phyloP scores from a whole-genome alignment of 1,140 invertebrate genomes.

The Coelopa frigida region DNA sequence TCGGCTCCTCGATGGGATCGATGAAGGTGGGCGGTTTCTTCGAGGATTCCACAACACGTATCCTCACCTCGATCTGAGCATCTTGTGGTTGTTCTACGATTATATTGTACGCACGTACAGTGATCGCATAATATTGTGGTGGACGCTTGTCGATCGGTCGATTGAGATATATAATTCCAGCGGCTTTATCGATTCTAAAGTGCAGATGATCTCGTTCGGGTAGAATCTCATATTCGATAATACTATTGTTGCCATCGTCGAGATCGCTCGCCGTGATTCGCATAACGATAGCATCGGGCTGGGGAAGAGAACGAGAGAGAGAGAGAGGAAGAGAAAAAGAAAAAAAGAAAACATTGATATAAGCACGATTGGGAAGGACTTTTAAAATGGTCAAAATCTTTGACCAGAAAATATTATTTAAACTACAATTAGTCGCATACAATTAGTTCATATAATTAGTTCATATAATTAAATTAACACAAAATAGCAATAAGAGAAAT shows the following conservation, averaged over 20 bases:
- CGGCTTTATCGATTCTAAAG: constrained; percentile 68
- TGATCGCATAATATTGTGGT: constrained; percentile 63
- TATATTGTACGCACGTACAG: constrained; percentile 68
- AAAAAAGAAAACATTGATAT: constrained; percentile 1
- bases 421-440: too few species aligned
- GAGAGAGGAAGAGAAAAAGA: constrained; percentile 17
- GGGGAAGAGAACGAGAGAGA: too few species aligned
- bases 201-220: constrained; percentile 57
- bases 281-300: constrained; percentile 63
- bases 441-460: too few species aligned
- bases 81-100: constrained; percentile 54
- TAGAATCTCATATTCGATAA: constrained; percentile 59
- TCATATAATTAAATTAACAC: too few species aligned
- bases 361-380: too few species aligned
- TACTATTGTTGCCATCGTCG: constrained; percentile 78
- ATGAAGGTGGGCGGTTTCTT: constrained; percentile 76
- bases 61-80: constrained; percentile 65
- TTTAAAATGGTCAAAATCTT: too few species aligned
- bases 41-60: constrained; percentile 77
- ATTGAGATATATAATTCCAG: constrained; percentile 70
- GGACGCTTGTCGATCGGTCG: constrained; percentile 54
- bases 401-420: too few species aligned
- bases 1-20: constrained; percentile 51
- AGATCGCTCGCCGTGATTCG: constrained; percentile 81
- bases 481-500: too few species aligned